Conservation (phyloP, 2,888 invertebrate genomes). For the Lithophane semibrunnea region DNA sequence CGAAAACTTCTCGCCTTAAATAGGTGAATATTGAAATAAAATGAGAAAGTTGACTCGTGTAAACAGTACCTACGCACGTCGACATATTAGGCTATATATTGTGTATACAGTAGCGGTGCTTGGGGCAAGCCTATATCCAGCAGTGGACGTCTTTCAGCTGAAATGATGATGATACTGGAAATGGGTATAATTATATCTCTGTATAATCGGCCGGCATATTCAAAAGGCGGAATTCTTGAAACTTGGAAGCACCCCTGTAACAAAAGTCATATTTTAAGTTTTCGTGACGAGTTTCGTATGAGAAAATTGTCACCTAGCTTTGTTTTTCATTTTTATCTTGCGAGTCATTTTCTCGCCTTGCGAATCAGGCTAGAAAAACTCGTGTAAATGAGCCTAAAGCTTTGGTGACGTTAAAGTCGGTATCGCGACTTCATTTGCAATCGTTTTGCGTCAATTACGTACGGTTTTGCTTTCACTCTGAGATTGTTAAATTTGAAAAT, state of each 20-base stretch:
- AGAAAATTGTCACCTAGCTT: background rate
- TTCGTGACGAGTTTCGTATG: background rate
- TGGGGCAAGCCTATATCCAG: no score
- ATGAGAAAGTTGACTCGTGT: background rate
- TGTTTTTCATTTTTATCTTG: background rate
- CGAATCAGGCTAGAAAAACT: background rate
- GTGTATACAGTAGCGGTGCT: no score
- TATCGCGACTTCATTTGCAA: constrained; percentile 36
- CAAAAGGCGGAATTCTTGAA: background rate
- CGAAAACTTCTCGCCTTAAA: background rate
- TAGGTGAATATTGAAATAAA: background rate
- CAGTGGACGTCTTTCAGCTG: no score
- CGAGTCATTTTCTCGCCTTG: background rate
- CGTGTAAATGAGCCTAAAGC: constrained; percentile 33
- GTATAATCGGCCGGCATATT: background rate
- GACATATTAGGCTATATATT: background rate
- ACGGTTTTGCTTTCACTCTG: constrained; percentile 21
- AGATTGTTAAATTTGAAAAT: constrained; percentile 19
- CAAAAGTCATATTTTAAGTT: background rate
- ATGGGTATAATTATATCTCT: background rate
- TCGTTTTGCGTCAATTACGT: constrained; percentile 33
- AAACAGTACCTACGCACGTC: background rate
- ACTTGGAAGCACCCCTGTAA: background rate
- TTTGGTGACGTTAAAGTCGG: constrained; percentile 27
- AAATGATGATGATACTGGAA: no score